Percentiles rank a stretch among this genome's conserved stretches.
These are phyloP conservation scores for Hylomyscus alleni DNA, from an alignment of 2,797 vertebrate genomes.

Conservation along the genomic window DNA sequence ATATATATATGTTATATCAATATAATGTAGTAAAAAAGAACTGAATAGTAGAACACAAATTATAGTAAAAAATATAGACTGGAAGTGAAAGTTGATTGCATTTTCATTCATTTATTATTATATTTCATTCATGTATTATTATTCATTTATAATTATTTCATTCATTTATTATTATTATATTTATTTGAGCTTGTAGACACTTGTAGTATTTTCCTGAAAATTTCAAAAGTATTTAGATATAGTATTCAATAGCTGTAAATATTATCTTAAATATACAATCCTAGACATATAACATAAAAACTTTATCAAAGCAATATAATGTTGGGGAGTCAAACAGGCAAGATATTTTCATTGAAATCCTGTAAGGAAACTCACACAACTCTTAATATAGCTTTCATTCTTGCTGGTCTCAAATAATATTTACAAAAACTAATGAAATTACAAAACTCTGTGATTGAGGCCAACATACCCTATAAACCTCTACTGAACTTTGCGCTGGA, in stretches of 20 bases:
- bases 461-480: slow-evolving; percentile 69
- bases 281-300: background rate
- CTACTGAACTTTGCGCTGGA: slow-evolving; percentile 60
- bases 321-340: background rate
- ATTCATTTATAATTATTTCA: slow-evolving; percentile 19
- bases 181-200: background rate
- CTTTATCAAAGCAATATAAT: background rate
- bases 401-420: slow-evolving; percentile 58
- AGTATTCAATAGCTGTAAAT: background rate
- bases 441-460: slow-evolving; percentile 41
- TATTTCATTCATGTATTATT: slow-evolving; percentile 24
- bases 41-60: background rate
- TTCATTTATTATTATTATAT: slow-evolving; percentile 53
- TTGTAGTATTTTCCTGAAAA: background rate
- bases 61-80: background rate
- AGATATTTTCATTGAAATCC: background rate
- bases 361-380: background rate
- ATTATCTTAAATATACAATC: background rate
- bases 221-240: slow-evolving; percentile 2
- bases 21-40: slow-evolving; percentile 7
- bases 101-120: slow-evolving; percentile 25
- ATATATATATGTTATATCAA: background rate
- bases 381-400: slow-evolving; percentile 8
- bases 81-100: background rate
- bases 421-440: slow-evolving; percentile 71